Evolutionary conservation across 2,797 vertebrate genomes (phyloP).

Genomic region (Simalia tracyae): DNA sequence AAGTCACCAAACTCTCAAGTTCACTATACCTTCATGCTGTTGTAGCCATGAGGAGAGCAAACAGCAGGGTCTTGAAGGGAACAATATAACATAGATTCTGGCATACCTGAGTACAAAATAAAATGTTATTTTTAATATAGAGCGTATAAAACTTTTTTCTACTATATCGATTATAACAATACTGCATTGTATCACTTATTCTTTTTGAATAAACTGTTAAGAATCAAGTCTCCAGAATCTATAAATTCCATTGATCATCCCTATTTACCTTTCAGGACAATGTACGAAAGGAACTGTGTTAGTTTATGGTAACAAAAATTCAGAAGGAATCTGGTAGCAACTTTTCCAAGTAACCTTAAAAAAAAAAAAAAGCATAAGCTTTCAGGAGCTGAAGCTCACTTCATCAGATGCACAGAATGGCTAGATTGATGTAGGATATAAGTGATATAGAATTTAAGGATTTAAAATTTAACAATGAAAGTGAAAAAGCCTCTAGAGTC

Average conservation of each 20-base stretch:
- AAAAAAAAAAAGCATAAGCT: neutral
- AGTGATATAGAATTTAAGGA: neutral
- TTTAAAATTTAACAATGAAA: neutral
- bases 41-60: conserved; percentile 81
- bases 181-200: neutral
- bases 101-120: conserved; percentile 80
- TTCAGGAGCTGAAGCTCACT: neutral
- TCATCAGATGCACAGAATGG: neutral
- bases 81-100: conserved; percentile 85
- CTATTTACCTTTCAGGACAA: neutral
- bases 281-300: neutral
- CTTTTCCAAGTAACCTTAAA: neutral
- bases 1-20: neutral
- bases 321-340: neutral
- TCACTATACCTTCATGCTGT: conserved; percentile 89
- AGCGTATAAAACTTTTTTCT: neutral
- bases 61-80: conserved; percentile 85
- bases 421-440: neutral
- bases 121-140: neutral
- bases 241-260: neutral
- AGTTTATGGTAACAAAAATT: neutral
- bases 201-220: neutral
- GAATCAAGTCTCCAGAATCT: neutral
- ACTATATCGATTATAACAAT: neutral
- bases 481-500: neutral